Conservation (phyloP, 1,140 invertebrate genomes). For the Ptiloglossa arizonensis region DNA sequence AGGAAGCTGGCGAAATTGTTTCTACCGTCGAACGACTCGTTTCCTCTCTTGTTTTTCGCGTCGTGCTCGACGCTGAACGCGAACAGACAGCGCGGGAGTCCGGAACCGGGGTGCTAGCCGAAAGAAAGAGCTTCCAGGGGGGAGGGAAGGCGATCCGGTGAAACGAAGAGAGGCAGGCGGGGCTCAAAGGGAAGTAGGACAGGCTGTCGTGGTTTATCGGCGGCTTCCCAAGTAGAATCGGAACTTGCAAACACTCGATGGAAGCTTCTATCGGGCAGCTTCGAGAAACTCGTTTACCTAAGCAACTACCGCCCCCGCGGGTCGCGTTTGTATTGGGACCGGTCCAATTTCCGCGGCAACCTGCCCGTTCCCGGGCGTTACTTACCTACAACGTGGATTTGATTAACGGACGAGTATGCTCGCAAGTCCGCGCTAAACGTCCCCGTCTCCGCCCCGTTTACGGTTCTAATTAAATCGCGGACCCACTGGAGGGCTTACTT, state of each 20-base stretch:
- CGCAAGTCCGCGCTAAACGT: conserved; percentile 8
- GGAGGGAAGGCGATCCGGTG: not conserved
- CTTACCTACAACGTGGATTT: not conserved
- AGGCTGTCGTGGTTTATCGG: conserved; percentile 46
- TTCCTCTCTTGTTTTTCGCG: not conserved
- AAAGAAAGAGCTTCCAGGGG: conserved; percentile 8
- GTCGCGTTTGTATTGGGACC: conserved; percentile 50
- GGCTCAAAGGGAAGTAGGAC: conserved; percentile 36
- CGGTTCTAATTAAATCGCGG: conserved; percentile 48
- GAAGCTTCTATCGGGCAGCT: conserved; percentile 13
- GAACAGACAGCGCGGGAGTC: too few species aligned
- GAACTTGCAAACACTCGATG: conserved; percentile 39
- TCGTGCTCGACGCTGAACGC: not conserved
- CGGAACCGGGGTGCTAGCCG: too few species aligned
- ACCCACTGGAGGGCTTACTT: not conserved
- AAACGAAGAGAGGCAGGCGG: not conserved
- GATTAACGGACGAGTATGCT: conserved; percentile 48
- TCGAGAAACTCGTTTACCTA: conserved; percentile 60
- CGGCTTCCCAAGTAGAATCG: conserved; percentile 44
- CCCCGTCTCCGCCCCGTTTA: too few species aligned
- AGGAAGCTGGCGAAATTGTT: conserved; percentile 5
- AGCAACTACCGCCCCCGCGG: not conserved
- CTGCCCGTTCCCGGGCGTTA: not conserved
- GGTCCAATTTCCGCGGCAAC: conserved; percentile 30
- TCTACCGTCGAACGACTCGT: not conserved